Conservation (phyloP, 2,797 vertebrate genomes). For the Acipenser transmontanus region DNA sequence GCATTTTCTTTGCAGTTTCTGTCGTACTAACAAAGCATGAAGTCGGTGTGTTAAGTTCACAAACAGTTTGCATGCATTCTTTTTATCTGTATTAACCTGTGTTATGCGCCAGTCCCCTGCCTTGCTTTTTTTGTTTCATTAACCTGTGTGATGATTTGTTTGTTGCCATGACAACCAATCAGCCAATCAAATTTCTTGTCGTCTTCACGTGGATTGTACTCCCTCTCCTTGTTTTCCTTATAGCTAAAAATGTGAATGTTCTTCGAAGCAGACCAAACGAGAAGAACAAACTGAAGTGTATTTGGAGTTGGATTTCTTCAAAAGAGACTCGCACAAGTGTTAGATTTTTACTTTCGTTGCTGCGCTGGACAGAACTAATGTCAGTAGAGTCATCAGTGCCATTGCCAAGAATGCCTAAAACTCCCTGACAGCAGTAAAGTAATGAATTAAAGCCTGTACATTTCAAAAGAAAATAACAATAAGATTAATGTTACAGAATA, state of each 20-base stretch:
- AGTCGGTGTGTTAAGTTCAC: constrained; percentile 19
- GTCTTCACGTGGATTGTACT: constrained; percentile 64
- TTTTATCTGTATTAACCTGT: constrained; percentile 16
- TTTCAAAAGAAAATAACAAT: too few species aligned
- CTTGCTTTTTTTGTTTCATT: constrained; percentile 26
- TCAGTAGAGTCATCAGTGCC: too few species aligned
- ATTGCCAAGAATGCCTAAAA: too few species aligned
- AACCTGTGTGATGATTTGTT: constrained; percentile 38
- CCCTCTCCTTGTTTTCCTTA: constrained; percentile 37
- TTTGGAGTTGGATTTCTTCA: background rate
- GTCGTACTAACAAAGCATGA: constrained; percentile 26
- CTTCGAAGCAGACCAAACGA: too few species aligned
- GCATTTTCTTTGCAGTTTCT: constrained; percentile 8
- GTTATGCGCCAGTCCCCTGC: constrained; percentile 14
- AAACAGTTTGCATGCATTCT: constrained; percentile 30
- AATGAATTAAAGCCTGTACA: too few species aligned
- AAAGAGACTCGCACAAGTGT: background rate
- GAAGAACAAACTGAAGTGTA: constrained; percentile 9
- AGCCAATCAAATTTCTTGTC: constrained; percentile 50
- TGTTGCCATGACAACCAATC: constrained; percentile 69
- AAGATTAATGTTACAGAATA: too few species aligned
- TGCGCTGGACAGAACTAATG: constrained; percentile 4
- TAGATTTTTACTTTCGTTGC: background rate
- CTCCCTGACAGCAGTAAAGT: too few species aligned
- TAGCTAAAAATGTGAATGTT: constrained; percentile 19